Evolutionary conservation across 2,888 invertebrate genomes (phyloP), one percentile per base, ranked within the genome.

Genomic region (Drosophila nr. perissopoda): DNA sequence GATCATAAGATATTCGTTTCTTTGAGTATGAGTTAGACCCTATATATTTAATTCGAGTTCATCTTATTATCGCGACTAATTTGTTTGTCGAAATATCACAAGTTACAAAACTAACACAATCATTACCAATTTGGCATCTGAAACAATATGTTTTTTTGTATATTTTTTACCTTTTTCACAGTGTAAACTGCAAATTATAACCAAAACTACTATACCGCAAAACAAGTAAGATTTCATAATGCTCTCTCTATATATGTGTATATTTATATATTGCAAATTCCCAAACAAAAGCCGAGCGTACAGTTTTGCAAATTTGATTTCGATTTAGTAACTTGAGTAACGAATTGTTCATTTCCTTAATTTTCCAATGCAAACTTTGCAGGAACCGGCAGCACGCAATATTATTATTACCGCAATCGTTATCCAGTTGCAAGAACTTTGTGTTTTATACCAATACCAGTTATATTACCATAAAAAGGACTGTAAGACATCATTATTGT

Each of bases 331-430:
- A 75, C 64, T 76, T 76, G 51, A 67, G 54, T 90, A 76, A 83
- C 51, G 66, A 71, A 69, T 73, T 69, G 34, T 66, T 68, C 61
- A 60, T 69, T 71, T 71, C 58, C 76, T 62, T 82, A 29, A 42
- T 66, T 61, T 61, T 58, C 64, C 58, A 68, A 76, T 80, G 68
- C 83, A 66, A 78, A 66, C 67, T 62, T 72, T 80, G 81, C 86
- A 80, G 90, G 87, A 85, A 80, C 83, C 67, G 83, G 83, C 83
- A 91, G 86, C 83, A 91, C 89, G 62, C 91, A 92, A 78, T 92
- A 91, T 83, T 92, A 91, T 89, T 90, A 87, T 81, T 90, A 85
- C 56, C 80, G 80, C 56, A 75, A 81, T 80, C 73, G 78, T 67
- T 83, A 78, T 79, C 86, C 77, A 82, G 76, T 83, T 69, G 65